phyloP scores from a whole-genome alignment of 2,113 vertebrate genomes.

The Sapayoa aenigma region DNA sequence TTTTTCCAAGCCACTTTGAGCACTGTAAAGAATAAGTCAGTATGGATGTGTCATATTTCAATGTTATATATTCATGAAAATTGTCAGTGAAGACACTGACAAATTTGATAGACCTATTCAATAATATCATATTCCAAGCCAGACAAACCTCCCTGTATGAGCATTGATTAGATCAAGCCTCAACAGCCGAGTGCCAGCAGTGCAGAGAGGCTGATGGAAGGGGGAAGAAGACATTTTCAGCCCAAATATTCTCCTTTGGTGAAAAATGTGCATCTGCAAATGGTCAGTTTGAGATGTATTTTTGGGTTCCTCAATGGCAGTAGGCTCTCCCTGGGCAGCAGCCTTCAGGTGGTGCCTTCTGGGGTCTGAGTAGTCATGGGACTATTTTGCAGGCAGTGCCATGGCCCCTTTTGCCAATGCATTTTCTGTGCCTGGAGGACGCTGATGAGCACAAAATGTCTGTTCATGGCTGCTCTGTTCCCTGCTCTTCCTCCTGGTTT shows the following conservation, averaged over 20 bases:
- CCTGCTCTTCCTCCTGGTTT: neutral
- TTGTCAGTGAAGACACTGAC: conserved; percentile 10
- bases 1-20: neutral
- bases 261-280: neutral
- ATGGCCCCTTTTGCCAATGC: neutral
- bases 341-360: neutral
- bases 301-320: neutral
- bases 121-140: conserved; percentile 15
- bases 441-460: neutral
- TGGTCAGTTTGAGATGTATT: neutral
- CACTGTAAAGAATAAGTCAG: neutral
- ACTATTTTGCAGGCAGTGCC: neutral
- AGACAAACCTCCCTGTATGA: conserved; percentile 20
- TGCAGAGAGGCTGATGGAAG: neutral
- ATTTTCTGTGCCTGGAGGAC: neutral
- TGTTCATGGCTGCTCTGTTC: neutral
- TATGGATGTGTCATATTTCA: conserved; percentile 31
- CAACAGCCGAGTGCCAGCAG: neutral
- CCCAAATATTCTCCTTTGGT: neutral
- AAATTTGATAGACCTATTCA: conserved; percentile 41
- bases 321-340: neutral
- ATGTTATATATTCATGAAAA: conserved; percentile 54
- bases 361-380: neutral
- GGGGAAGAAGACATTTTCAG: neutral
- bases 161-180: conserved; percentile 48